Percentiles rank a stretch among this genome's conserved stretches.
Conservation (phyloP, 1,140 invertebrate genomes). For the Vollenhovia emeryi region DNA sequence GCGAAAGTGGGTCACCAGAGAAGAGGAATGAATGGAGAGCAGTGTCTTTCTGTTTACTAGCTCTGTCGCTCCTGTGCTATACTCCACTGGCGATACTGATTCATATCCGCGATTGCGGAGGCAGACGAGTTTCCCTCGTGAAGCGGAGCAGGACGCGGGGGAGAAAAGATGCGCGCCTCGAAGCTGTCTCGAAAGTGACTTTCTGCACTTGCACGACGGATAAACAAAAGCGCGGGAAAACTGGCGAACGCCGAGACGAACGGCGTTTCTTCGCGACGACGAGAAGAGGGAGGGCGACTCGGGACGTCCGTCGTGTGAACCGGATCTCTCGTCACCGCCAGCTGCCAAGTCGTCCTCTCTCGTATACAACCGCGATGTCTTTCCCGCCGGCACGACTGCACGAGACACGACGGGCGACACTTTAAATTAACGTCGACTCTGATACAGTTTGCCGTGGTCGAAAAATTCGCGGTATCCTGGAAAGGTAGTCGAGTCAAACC, state of each 20-base stretch:
- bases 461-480: neutral
- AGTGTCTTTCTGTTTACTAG: constrained; percentile 15
- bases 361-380: neutral
- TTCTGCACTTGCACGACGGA: neutral
- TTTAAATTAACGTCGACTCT: neutral
- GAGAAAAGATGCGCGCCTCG: neutral
- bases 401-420: neutral
- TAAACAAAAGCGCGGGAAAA: constrained; percentile 11
- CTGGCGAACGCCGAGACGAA: neutral
- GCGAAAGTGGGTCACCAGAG: neutral
- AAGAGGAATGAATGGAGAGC: constrained; percentile 36
- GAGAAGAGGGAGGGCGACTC: neutral
- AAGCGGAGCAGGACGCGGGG: neutral
- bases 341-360: constrained; percentile 41
- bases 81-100: neutral
- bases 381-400: neutral
- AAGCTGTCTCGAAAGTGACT: neutral
- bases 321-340: constrained; percentile 49
- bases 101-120: neutral
- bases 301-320: constrained; percentile 50
- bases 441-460: neutral
- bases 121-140: neutral
- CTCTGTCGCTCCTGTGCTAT: neutral
- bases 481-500: neutral
- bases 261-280: neutral